These are phyloP conservation scores for Apotomis capreana DNA, from an alignment of 2,888 invertebrate species.

Conservation along the genomic window DNA sequence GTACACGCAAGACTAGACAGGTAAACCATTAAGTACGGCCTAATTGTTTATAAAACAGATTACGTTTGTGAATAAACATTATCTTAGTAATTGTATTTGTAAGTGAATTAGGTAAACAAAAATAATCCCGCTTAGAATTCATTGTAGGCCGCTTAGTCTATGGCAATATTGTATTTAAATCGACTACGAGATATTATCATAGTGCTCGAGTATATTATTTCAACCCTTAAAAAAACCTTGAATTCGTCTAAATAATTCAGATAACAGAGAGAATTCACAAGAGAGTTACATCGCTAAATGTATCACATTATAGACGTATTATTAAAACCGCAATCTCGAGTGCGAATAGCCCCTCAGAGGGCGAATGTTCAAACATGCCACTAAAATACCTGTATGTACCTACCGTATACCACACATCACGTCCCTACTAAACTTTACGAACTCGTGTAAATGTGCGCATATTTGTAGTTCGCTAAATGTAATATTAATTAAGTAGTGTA, in stretches of 20 bases:
- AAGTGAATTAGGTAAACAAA: background rate
- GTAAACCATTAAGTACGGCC: background rate
- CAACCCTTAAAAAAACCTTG: background rate
- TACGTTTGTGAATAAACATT: background rate
- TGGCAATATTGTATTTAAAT: background rate
- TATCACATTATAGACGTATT: background rate
- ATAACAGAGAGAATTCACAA: constrained; percentile 8
- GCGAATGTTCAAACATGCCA: constrained; percentile 10
- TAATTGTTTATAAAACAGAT: background rate
- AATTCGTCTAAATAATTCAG: background rate
- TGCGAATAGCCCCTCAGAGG: constrained; percentile 10
- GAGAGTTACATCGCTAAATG: background rate
- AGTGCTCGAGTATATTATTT: background rate
- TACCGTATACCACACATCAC: background rate
- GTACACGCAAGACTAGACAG: background rate
- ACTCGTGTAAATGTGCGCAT: background rate
- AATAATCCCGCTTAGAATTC: background rate
- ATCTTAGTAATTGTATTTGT: background rate
- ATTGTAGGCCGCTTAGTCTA: background rate
- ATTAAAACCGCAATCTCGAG: constrained; percentile 17
- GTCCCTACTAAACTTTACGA: background rate
- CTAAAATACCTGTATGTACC: background rate
- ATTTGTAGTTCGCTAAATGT: background rate
- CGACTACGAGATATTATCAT: background rate
- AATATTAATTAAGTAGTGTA: background rate